Conservation (phyloP, 2,113 vertebrate genomes). For the Parus major region DNA sequence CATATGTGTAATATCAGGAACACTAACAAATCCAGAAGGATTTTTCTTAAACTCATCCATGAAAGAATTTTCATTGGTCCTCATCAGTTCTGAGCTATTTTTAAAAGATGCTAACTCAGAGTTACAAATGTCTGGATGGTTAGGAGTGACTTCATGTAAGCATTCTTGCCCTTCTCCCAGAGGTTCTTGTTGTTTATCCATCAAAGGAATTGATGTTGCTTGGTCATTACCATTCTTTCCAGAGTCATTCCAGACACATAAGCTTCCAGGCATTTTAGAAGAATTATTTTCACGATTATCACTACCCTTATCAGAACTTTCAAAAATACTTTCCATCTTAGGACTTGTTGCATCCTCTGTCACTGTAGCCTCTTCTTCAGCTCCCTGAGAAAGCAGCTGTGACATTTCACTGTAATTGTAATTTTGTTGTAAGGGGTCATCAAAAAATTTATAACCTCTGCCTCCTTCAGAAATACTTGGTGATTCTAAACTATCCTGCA, state of each 20-base stretch:
- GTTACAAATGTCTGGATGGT: background rate
- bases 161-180: background rate
- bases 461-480: constrained; percentile 8
- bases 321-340: background rate
- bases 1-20: background rate
- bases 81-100: background rate
- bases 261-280: background rate
- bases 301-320: background rate
- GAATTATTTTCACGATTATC: constrained; percentile 18
- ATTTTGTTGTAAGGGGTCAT: background rate
- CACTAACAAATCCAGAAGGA: background rate
- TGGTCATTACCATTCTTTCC: background rate
- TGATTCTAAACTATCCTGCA: background rate
- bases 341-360: background rate
- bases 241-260: background rate
- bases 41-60: background rate
- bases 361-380: background rate
- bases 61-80: background rate
- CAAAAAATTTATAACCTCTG: background rate
- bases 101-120: background rate
- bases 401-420: background rate
- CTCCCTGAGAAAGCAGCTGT: background rate
- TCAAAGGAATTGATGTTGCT: background rate
- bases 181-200: background rate
- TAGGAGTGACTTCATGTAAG: background rate